phyloP scores from a whole-genome alignment of 23 tunicate species.

The Halocynthia roretzi region DNA sequence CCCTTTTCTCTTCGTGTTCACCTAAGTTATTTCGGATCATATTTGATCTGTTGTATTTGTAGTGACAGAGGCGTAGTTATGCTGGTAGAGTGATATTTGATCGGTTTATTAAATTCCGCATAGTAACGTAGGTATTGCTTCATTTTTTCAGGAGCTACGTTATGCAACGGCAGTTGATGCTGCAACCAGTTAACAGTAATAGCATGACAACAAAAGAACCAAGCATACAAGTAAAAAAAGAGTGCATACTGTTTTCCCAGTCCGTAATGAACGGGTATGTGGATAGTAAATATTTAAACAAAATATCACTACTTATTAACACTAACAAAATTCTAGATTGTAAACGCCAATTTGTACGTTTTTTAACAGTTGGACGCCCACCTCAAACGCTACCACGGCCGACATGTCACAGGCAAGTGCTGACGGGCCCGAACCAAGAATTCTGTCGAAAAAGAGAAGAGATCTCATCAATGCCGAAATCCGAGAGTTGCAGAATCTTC shows the following conservation, averaged over 20 bases:
- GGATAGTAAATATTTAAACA: not conserved
- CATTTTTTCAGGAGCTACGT: slow-evolving; percentile 68
- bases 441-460: slow-evolving; percentile 84
- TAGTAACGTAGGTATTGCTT: not conserved
- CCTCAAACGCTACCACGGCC: slow-evolving; percentile 9
- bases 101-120: not conserved
- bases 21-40: no score
- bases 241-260: slow-evolving; percentile 85
- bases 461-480: slow-evolving; percentile 94
- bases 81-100: no score
- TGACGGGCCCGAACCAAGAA: slow-evolving; percentile 92
- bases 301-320: not conserved
- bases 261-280: slow-evolving; percentile 95
- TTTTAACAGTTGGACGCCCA: slow-evolving; percentile 15
- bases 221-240: slow-evolving; percentile 70
- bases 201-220: slow-evolving; percentile 52
- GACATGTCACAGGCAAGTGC: slow-evolving; percentile 20
- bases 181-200: slow-evolving; percentile 48
- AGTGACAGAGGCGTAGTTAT: no score
- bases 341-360: not conserved
- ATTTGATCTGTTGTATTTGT: no score
- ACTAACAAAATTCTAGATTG: not conserved
- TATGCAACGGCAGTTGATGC: slow-evolving; percentile 79
- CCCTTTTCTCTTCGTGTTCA: no score
- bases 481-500: slow-evolving; percentile 88